Percentiles rank a stretch among this genome's conserved stretches.
These are phyloP conservation scores for Ecliptopera silaceata DNA, from an alignment of 2,888 invertebrate genomes.

Conservation along the genomic window DNA sequence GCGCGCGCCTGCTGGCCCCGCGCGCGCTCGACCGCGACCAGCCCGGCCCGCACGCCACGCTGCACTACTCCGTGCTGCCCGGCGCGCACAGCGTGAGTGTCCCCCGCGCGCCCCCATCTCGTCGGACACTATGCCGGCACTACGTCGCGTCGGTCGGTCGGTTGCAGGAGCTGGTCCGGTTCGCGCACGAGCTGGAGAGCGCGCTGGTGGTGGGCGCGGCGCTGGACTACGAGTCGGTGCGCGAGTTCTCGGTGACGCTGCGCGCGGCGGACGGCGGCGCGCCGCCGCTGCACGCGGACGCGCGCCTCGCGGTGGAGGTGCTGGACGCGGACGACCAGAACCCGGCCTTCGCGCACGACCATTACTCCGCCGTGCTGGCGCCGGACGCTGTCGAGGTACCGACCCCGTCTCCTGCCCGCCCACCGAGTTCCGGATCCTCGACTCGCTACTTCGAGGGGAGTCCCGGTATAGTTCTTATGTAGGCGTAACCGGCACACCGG, in stretches of 20 bases:
- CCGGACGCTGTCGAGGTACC: constrained; percentile 75
- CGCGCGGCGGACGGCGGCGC: constrained; percentile 91
- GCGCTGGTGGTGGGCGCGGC: constrained; percentile 90
- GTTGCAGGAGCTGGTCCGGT: constrained; percentile 89
- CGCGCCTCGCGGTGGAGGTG: constrained; percentile 88
- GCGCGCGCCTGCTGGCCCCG: constrained; percentile 89
- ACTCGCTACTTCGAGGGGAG: too few species aligned
- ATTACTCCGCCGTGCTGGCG: constrained; percentile 87
- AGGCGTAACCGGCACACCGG: too few species aligned
- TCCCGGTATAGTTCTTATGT: too few species aligned
- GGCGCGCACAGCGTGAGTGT: constrained; percentile 87
- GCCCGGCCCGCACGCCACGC: constrained; percentile 93
- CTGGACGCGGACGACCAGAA: constrained; percentile 96
- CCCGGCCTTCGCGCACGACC: constrained; percentile 90
- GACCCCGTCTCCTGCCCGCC: too few species aligned
- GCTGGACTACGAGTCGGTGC: constrained; percentile 91
- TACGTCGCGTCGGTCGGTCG: too few species aligned
- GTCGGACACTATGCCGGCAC: background rate
- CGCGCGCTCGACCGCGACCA: constrained; percentile 93
- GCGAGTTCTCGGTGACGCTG: constrained; percentile 89
- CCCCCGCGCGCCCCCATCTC: too few species aligned
- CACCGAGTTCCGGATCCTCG: too few species aligned
- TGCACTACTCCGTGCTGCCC: constrained; percentile 91
- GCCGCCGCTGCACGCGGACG: constrained; percentile 90
- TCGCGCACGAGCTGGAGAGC: constrained; percentile 93